Conservation (phyloP, 2,113 vertebrate genomes). For the Potamarius usumacintae region DNA sequence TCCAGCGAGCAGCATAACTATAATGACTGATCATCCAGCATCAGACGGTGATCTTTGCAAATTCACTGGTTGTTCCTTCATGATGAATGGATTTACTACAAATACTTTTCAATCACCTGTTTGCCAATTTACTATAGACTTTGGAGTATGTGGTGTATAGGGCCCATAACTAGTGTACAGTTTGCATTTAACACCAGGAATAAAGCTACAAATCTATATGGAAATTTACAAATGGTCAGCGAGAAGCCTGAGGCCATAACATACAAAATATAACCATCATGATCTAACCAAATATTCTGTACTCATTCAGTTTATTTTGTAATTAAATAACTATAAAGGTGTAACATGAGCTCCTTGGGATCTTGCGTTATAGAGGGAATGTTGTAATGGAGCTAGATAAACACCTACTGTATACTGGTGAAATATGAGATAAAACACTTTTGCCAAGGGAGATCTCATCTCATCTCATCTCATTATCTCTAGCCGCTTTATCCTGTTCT, state of each 20-base stretch:
- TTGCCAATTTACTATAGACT: neutral
- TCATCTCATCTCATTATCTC: too few relatives aligned
- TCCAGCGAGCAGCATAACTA: neutral
- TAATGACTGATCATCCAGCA: neutral
- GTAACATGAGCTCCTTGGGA: too few relatives aligned
- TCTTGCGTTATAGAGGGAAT: too few relatives aligned
- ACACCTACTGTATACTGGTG: too few relatives aligned
- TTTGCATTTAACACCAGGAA: neutral
- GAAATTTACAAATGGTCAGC: neutral
- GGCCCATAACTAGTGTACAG: neutral
- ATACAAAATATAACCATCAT: neutral
- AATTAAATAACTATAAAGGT: too few relatives aligned
- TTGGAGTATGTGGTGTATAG: neutral
- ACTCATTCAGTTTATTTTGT: neutral
- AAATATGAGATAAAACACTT: too few relatives aligned
- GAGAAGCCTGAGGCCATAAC: neutral
- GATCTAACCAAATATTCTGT: neutral
- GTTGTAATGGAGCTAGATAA: too few relatives aligned
- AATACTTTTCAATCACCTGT: neutral
- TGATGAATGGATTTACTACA: neutral
- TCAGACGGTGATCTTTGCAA: neutral
- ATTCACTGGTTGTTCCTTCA: neutral
- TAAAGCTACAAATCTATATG: neutral
- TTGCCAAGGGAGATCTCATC: too few relatives aligned
- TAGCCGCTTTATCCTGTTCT: too few relatives aligned